Evolutionary conservation across 2,797 vertebrate species (phyloP).

Genomic region (Falco columbarius): DNA sequence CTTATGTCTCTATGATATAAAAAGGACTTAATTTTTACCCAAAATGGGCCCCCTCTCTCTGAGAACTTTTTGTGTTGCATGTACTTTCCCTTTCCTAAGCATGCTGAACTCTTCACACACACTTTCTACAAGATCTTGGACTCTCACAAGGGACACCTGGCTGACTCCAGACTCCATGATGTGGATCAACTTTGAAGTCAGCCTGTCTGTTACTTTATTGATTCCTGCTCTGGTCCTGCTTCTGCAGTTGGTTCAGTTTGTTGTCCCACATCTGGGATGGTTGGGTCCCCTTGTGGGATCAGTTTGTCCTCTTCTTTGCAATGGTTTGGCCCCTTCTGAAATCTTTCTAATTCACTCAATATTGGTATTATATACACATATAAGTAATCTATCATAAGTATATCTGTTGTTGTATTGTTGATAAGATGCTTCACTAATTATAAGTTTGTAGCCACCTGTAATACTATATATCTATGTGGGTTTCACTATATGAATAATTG

Average conservation of each 20-base stretch:
- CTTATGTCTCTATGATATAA: background rate
- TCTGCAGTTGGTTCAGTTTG: background rate
- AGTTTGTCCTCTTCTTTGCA: background rate
- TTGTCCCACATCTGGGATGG: background rate
- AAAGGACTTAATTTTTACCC: background rate
- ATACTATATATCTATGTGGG: background rate
- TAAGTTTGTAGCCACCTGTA: background rate
- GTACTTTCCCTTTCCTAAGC: background rate
- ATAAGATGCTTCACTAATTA: background rate
- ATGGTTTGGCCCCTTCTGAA: background rate
- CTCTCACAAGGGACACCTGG: background rate
- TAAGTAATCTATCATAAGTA: background rate
- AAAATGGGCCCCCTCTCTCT: background rate
- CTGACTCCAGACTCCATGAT: background rate
- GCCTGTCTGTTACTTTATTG: background rate
- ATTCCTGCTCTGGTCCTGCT: too few species aligned
- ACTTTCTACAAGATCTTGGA: background rate
- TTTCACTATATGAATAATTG: background rate
- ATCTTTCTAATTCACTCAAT: background rate
- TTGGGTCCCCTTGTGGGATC: background rate
- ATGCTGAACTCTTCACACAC: background rate
- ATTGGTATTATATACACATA: background rate
- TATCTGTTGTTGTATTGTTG: background rate
- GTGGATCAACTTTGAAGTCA: background rate
- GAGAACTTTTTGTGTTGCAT: background rate